Percentiles rank a stretch among this genome's conserved stretches.
These are phyloP conservation scores for Miltochrista miniata DNA, from an alignment of 2,888 invertebrate species.

Conservation along the genomic window DNA sequence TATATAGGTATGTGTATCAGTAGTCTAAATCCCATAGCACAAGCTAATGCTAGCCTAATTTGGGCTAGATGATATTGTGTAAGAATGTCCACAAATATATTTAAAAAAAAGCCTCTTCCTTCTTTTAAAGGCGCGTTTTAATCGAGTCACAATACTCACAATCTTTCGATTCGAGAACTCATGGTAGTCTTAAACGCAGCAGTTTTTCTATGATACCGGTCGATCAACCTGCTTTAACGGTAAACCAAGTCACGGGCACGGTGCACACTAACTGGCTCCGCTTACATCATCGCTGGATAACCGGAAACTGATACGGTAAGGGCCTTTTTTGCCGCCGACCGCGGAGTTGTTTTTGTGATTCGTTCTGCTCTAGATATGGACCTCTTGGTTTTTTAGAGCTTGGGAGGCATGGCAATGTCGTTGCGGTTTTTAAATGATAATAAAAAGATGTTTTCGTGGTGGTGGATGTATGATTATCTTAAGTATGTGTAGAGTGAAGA, in stretches of 20 bases:
- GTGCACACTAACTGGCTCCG: constrained; percentile 42
- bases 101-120: too few relatives aligned
- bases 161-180: constrained; percentile 24
- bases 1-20: too few relatives aligned
- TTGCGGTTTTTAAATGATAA: not conserved
- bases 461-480: too few relatives aligned
- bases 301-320: constrained; percentile 35
- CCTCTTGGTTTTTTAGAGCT: not conserved
- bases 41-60: too few relatives aligned
- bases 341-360: constrained; percentile 17
- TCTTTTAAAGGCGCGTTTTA: too few relatives aligned
- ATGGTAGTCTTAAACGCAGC: constrained; percentile 32
- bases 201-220: constrained; percentile 54
- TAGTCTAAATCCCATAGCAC: too few relatives aligned
- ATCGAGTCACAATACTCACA: too few relatives aligned
- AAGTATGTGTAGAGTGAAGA: too few relatives aligned
- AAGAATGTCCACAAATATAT: too few relatives aligned
- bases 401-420: not conserved
- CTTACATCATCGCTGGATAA: constrained; percentile 40
- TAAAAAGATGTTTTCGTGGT: not conserved
- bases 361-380: constrained; percentile 33
- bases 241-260: constrained; percentile 45
- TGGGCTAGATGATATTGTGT: too few relatives aligned
- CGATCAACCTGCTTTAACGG: constrained; percentile 74
- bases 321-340: constrained; percentile 18